phyloP scores from a whole-genome alignment of 2,888 invertebrate genomes.

The Meghimatium bilineatum region DNA sequence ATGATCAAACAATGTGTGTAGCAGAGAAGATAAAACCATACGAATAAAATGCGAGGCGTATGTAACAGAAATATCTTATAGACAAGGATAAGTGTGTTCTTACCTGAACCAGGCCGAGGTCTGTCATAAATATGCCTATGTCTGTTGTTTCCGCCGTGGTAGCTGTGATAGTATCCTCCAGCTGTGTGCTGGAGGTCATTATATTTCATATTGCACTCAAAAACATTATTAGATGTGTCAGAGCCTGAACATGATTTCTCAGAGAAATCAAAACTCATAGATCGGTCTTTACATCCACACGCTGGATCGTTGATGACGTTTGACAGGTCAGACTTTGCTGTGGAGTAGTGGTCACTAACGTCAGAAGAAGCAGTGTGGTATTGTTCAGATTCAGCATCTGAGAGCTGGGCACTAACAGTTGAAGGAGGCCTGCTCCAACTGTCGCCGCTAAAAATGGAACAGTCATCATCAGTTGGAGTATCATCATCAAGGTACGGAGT shows the following conservation, averaged over 20 bases:
- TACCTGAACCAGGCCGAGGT: constrained; percentile 29
- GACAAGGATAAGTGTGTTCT: not conserved
- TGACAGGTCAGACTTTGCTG: constrained; percentile 43
- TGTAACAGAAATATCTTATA: no score
- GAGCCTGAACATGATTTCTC: not conserved
- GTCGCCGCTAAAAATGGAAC: not conserved
- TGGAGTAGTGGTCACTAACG: constrained; percentile 44
- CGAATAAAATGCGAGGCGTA: no score
- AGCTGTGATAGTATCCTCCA: constrained; percentile 26
- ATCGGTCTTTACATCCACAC: not conserved
- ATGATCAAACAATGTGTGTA: no score
- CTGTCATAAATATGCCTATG: not conserved
- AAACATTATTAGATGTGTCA: not conserved
- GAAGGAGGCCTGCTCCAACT: constrained; percentile 18
- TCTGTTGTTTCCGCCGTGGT: constrained; percentile 30
- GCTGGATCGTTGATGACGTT: not conserved
- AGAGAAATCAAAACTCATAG: constrained; percentile 6
- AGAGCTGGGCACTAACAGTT: constrained; percentile 15
- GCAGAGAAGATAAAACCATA: no score
- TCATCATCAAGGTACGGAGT: constrained; percentile 12
- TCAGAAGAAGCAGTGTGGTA: constrained; percentile 44
- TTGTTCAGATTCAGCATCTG: constrained; percentile 38
- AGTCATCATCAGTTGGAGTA: constrained; percentile 29
- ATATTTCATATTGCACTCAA: not conserved
- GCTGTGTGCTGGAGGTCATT: not conserved